phyloP scores from a whole-genome alignment of 2,888 invertebrate species.

The Zaprionus obscuricornis region DNA sequence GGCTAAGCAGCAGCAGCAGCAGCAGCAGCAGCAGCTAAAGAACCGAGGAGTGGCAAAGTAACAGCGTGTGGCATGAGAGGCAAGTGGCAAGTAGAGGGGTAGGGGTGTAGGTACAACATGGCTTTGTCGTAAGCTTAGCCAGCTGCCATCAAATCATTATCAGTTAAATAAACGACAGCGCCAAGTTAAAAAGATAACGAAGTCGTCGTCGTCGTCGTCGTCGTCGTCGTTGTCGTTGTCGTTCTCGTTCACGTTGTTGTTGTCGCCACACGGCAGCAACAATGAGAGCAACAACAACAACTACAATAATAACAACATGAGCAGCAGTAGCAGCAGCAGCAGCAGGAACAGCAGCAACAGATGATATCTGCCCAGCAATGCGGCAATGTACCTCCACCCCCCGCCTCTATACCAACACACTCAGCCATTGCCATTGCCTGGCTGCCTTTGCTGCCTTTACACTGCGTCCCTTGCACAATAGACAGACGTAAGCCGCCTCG shows the following conservation, averaged over 20 bases:
- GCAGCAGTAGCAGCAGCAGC: slow-evolving; percentile 53
- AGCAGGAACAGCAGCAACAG: slow-evolving; percentile 62
- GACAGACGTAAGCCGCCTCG: slow-evolving; percentile 78
- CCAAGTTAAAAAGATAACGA: slow-evolving; percentile 77
- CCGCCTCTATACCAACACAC: not conserved
- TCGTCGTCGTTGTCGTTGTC: slow-evolving; percentile 9
- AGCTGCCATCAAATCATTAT: slow-evolving; percentile 77
- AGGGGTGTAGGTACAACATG: slow-evolving; percentile 22
- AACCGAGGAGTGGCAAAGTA: no score
- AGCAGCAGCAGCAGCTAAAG: no score
- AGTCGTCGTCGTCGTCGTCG: slow-evolving; percentile 51
- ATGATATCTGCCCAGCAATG: slow-evolving; percentile 65
- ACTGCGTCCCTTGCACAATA: slow-evolving; percentile 52
- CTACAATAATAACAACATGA: slow-evolving; percentile 13
- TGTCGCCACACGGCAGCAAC: slow-evolving; percentile 43
- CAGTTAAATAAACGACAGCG: slow-evolving; percentile 77
- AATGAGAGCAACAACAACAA: slow-evolving; percentile 11
- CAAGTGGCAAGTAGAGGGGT: not conserved
- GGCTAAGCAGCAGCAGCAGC: not conserved
- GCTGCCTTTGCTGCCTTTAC: slow-evolving; percentile 27
- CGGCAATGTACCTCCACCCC: slow-evolving; percentile 25
- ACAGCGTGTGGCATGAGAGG: slow-evolving; percentile 19
- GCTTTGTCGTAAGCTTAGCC: slow-evolving; percentile 76
- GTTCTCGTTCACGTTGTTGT: slow-evolving; percentile 7
- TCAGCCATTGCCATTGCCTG: not conserved